These are phyloP conservation scores for Chaetodon trifascialis DNA, from an alignment of 2,113 vertebrate genomes.

Conservation along the genomic window DNA sequence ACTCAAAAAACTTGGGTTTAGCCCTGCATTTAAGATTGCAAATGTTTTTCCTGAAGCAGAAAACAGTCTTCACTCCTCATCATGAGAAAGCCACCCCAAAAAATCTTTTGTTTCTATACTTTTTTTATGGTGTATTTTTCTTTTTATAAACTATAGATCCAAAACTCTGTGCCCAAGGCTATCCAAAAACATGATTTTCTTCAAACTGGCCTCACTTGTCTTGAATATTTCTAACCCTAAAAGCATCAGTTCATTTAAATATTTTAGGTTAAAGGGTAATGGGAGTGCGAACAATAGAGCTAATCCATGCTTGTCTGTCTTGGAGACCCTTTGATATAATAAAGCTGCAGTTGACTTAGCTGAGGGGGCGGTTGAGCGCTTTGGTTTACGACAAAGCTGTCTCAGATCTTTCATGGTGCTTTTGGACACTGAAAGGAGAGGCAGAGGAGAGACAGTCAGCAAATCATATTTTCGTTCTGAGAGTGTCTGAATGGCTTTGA, in stretches of 20 bases:
- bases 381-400: neutral
- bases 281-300: neutral
- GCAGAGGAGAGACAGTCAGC: neutral
- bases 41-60: neutral
- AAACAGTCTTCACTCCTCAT: neutral
- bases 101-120: neutral
- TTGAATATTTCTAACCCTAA: neutral
- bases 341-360: neutral
- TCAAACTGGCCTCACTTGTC: neutral
- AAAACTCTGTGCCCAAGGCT: neutral
- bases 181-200: neutral
- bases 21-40: neutral
- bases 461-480: constrained; percentile 32
- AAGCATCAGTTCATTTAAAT: neutral
- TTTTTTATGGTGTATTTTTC: constrained; percentile 2
- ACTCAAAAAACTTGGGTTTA: neutral
- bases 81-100: neutral
- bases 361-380: neutral
- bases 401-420: constrained; percentile 1
- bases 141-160: neutral
- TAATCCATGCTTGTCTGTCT: neutral
- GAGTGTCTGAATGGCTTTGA: constrained; percentile 38
- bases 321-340: neutral
- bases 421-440: constrained; percentile 4
- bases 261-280: neutral